Evolutionary conservation across 2,888 invertebrate genomes (phyloP), one percentile per base, ranked within the genome.

Genomic region (Argyresthia albistria): DNA sequence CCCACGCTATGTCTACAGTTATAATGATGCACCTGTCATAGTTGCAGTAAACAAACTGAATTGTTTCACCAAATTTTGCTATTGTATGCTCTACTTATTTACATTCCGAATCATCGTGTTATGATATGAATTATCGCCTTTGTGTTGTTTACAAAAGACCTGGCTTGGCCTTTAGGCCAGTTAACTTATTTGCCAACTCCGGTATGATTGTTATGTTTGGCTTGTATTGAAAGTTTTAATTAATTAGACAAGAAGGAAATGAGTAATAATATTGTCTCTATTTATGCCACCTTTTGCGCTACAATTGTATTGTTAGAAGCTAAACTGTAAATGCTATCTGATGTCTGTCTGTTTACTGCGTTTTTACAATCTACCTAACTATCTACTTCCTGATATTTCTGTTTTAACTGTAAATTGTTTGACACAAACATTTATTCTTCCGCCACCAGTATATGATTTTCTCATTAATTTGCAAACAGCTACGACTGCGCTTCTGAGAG

Each of bases 11-110:
- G 60, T 60, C 67, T 47, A 11, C 69, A 66, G 71, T 73, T 78
- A 80, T 77, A 76, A 80, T 79, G 72, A 76, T 70, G 70, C 74
- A 70, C 73, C 70, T 74, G 70, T 73, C 75, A 76, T 78, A 79
- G 74, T 76, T 76, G 69, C 70, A 73, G 73, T 73, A 79, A 75
- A 83, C 82, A 81, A 80, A 76, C 82, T 79, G 76, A 82, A 84
- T 86, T 87, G 86, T 87, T 84, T 77, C 80, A 77, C 73, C 77
- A 76, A 79, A 81, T 83, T 83, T 76, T 74, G 75, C 84, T 80
- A 86, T 86, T 86, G 86, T 86, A 67, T 63, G 73, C 70, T 64
- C 57, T 69, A 63, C 70, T 68, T 83, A 86, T 84, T 82, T 81
- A 80, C 78, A 76, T 75, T 78, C 72, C 71, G 69, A 72, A 67